Evolutionary conservation across 2,113 vertebrate species (phyloP).

Genomic region (Oncorhynchus nerka): DNA sequence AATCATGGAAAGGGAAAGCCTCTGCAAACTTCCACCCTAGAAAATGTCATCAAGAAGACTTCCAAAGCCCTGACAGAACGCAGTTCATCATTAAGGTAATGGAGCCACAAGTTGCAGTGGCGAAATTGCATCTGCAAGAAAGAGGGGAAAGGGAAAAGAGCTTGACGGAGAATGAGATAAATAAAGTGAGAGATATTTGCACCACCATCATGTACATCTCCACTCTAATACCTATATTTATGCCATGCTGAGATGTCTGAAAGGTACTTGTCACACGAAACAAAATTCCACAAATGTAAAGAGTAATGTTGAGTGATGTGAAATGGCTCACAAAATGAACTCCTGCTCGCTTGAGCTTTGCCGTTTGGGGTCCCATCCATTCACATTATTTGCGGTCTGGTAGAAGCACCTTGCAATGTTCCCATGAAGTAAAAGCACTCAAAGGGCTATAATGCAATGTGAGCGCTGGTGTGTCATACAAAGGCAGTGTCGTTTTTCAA

Average conservation of each 20-base stretch:
- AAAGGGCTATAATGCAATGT: conserved; percentile 34
- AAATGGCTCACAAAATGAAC: conserved; percentile 68
- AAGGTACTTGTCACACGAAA: conserved; percentile 37
- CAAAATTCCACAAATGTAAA: conserved; percentile 42
- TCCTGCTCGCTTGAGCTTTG: conserved; percentile 50
- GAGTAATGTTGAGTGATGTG: conserved; percentile 67
- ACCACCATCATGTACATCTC: conserved; percentile 18
- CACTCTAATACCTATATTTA: conserved; percentile 33
- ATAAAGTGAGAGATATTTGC: conserved; percentile 11
- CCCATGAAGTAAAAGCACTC: conserved; percentile 30
- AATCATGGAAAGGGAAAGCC: not conserved
- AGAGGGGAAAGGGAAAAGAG: not conserved
- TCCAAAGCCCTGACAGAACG: not conserved
- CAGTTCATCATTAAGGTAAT: conserved; percentile 2
- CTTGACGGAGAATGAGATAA: not conserved
- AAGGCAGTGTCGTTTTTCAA: conserved; percentile 44
- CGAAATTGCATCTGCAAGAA: not conserved
- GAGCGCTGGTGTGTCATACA: conserved; percentile 28
- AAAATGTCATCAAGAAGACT: not conserved
- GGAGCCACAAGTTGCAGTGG: not conserved
- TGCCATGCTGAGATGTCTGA: conserved; percentile 19
- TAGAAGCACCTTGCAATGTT: conserved; percentile 50
- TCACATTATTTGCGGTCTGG: conserved; percentile 59
- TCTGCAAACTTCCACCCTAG: not conserved
- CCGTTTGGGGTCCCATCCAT: conserved; percentile 55